phyloP scores from a whole-genome alignment of 1,140 invertebrate genomes.

The Lerema accius region DNA sequence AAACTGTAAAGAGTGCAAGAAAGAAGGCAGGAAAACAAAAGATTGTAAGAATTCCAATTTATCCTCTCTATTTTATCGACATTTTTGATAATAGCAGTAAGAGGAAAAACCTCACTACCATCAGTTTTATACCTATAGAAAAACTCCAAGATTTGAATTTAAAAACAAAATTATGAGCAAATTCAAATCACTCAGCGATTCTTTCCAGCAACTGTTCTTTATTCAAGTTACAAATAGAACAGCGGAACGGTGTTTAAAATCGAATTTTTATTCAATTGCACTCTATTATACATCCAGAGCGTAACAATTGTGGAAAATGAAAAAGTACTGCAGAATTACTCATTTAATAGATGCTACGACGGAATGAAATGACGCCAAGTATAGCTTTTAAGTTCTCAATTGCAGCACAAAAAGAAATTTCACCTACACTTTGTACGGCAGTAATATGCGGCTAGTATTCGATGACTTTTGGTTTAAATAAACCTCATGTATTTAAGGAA shows the following conservation, averaged over 20 bases:
- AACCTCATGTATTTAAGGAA: no score
- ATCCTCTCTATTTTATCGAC: no score
- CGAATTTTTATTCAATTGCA: conserved; percentile 17
- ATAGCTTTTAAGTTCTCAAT: conserved; percentile 3
- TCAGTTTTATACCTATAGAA: no score
- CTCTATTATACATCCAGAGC: neutral
- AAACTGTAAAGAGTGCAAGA: no score
- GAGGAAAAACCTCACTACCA: no score
- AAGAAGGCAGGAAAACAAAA: no score
- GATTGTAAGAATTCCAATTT: no score
- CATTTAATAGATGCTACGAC: conserved; percentile 5
- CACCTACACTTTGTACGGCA: neutral
- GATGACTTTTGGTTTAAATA: no score
- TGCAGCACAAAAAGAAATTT: conserved; percentile 4
- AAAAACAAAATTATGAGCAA: neutral
- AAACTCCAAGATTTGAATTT: neutral
- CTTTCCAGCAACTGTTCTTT: neutral
- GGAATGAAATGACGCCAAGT: neutral
- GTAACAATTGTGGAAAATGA: conserved; percentile 10
- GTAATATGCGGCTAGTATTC: no score
- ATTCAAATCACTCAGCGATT: neutral
- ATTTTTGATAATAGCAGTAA: no score
- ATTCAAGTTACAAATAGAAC: conserved; percentile 1
- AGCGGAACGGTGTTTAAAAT: conserved; percentile 8
- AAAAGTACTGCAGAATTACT: conserved; percentile 10